Evolutionary conservation across 2,888 invertebrate species (phyloP).

Genomic region (Dendrolimus pini): DNA sequence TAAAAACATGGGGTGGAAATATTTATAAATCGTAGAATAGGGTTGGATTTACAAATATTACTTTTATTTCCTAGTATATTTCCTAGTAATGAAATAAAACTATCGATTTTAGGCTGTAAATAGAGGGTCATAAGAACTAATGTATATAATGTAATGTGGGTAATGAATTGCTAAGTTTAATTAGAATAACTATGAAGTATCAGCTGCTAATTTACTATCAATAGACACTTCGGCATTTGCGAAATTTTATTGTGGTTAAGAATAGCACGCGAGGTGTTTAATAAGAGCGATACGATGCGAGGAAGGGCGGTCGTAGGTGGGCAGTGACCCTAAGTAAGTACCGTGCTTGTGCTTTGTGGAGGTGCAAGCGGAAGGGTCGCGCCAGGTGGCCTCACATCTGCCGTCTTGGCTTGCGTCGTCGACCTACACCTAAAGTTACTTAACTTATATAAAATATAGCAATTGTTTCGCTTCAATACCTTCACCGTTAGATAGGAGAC

Average conservation of each 20-base stretch:
- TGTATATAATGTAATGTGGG: too few relatives aligned
- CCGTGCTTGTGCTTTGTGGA: constrained; percentile 26
- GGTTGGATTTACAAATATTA: too few relatives aligned
- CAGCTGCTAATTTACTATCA: background rate
- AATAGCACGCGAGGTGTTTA: constrained; percentile 19
- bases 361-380: constrained; percentile 65
- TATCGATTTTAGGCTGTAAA: too few relatives aligned
- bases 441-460: constrained; percentile 23
- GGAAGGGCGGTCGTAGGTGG: constrained; percentile 62
- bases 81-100: too few relatives aligned
- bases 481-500: constrained; percentile 35
- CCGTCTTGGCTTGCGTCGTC: constrained; percentile 53
- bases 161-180: too few relatives aligned
- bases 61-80: too few relatives aligned
- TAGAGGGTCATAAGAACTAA: too few relatives aligned
- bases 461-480: constrained; percentile 51
- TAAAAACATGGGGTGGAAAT: too few relatives aligned
- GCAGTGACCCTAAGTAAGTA: constrained; percentile 56
- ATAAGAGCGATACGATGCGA: constrained; percentile 40
- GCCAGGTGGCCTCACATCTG: constrained; percentile 73
- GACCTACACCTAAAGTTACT: constrained; percentile 43
- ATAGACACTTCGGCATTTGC: background rate
- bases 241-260: constrained; percentile 9
- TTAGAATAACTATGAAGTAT: background rate
- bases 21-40: too few relatives aligned